Evolutionary conservation across 2,888 invertebrate genomes (phyloP).

Genomic region (Drosophila mimetica): DNA sequence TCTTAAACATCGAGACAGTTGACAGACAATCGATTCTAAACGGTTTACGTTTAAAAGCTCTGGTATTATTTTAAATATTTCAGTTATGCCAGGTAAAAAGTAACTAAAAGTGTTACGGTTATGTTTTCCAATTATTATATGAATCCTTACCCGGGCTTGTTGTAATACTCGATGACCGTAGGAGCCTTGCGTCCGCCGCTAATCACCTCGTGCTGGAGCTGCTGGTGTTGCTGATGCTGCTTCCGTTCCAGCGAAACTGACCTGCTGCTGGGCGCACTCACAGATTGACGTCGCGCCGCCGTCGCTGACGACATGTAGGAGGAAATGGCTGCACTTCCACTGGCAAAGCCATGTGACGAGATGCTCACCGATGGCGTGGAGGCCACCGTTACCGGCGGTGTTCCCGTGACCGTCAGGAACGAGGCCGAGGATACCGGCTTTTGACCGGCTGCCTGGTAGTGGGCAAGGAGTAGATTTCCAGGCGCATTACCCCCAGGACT

Average conservation of each 20-base stretch:
- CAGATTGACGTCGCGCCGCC: conserved; percentile 69
- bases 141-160: conserved; percentile 58
- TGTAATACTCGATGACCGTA: conserved; percentile 72
- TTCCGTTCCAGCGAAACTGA: conserved; percentile 83
- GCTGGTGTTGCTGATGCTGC: conserved; percentile 65
- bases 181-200: conserved; percentile 66
- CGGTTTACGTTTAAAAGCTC: conserved; percentile 4
- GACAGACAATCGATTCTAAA: conserved; percentile 14
- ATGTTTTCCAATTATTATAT: not conserved
- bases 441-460: conserved; percentile 53
- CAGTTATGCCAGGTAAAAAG: not conserved
- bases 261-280: conserved; percentile 81
- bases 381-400: conserved; percentile 40
- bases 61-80: not conserved
- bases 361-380: conserved; percentile 60
- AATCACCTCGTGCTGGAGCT: conserved; percentile 36
- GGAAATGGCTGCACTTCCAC: conserved; percentile 67
- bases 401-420: conserved; percentile 52
- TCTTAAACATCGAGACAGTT: not conserved
- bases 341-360: conserved; percentile 68
- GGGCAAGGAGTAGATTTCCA: conserved; percentile 61
- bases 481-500: conserved; percentile 37
- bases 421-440: conserved; percentile 44
- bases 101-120: not conserved
- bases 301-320: conserved; percentile 66